Conservation (phyloP, 2,888 invertebrate species). For the Copidosoma aretas region DNA sequence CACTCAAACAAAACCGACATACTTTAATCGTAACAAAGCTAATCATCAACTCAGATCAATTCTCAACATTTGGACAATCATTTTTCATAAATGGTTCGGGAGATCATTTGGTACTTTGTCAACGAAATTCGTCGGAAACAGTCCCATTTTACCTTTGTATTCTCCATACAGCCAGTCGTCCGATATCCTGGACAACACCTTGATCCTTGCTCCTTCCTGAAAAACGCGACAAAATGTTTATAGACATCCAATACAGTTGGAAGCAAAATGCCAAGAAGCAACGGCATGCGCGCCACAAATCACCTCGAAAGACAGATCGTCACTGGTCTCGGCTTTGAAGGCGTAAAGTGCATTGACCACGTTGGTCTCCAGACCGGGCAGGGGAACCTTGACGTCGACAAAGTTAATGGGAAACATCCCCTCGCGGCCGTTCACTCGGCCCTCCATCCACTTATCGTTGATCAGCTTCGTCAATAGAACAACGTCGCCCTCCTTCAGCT, state of each 20-base stretch:
- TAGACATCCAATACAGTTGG: slow-evolving; percentile 2
- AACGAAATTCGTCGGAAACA: slow-evolving; percentile 82
- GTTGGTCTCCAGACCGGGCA: slow-evolving; percentile 61
- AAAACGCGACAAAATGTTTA: slow-evolving; percentile 30
- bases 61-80: slow-evolving; percentile 4
- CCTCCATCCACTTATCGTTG: slow-evolving; percentile 82
- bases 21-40: slow-evolving; percentile 29
- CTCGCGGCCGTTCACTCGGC: slow-evolving; percentile 72
- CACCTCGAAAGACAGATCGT: slow-evolving; percentile 68
- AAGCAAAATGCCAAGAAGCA: slow-evolving; percentile 1
- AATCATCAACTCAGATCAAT: slow-evolving; percentile 7
- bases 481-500: slow-evolving; percentile 78
- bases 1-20: neutral
- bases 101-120: slow-evolving; percentile 67
- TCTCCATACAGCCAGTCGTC: slow-evolving; percentile 82
- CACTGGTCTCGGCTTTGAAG: slow-evolving; percentile 70
- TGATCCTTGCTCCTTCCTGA: slow-evolving; percentile 70
- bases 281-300: slow-evolving; percentile 2
- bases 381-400: slow-evolving; percentile 77
- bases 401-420: slow-evolving; percentile 86
- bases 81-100: slow-evolving; percentile 37
- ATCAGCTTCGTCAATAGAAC: slow-evolving; percentile 75
- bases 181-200: slow-evolving; percentile 73
- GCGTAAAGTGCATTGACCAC: slow-evolving; percentile 75
- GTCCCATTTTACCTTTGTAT: slow-evolving; percentile 72